Base-by-base conservation (phyloP, 2,113 vertebrate species). In the Fregetta grallaria region DNA sequence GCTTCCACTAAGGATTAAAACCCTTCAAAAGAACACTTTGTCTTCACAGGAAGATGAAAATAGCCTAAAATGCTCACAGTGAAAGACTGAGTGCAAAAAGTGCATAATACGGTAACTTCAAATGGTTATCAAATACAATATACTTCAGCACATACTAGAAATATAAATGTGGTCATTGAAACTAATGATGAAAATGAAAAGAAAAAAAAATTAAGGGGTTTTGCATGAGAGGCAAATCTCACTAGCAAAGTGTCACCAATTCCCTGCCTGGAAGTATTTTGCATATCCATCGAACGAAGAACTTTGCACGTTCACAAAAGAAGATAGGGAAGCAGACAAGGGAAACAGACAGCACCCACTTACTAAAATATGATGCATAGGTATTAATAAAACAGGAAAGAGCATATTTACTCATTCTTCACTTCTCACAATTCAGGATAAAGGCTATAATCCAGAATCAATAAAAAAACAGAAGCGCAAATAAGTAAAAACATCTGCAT, bases 1-100 rank as follows among this genome's bases (percentile, higher is more conserved):
- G 38, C 70, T 96, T 85, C 91, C 81, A 95, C 92, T 58, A 95
- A 91, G 70, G 96, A 97, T 94, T 97, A 95, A 94, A 92, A 89
- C n/a, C 58, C 84, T 95, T 94, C 92, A 89, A 70, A 96, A 94
- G 91, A 91, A 89, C 45, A 87, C 74, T 94, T 87, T 79, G 92
- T 96, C 96, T 95, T 94, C 70, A 27, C n/a, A 66, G 70, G 23
- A 94, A 92, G 80, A 92, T 45, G 70, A 94, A 94, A 97, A 95
- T 72, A 95, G 70, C 73, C 86, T 85, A 85, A 91, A 91, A 96
- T 23, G 61, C 83, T 84, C 73, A 91, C 44, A 82, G 73, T 78
- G 70, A 91, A 96, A 95, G 56, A 78, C 42, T 36, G 40, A 25
- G 67, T 30, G 40, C 79, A 94, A 94, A 71, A 91, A 91, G 65